Evolutionary conservation across 2,797 vertebrate species (phyloP).

Genomic region (Peromyscus eremicus): DNA sequence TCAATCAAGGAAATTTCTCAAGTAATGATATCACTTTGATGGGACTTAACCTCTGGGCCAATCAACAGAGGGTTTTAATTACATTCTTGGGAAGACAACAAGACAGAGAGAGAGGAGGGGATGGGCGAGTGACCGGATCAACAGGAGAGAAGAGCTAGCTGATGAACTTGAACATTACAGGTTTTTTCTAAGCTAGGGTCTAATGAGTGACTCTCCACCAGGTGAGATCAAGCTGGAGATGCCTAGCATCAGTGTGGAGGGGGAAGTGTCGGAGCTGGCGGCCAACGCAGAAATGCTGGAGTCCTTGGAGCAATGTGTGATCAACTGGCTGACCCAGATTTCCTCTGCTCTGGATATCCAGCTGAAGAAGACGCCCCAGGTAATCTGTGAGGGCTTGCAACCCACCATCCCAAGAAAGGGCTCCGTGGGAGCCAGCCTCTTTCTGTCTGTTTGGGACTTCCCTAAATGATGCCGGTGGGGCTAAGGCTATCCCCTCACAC

Average conservation of each 20-base stretch:
- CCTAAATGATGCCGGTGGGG: background rate
- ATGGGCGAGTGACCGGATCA: rapidly evolving
- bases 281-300: constrained; percentile 87
- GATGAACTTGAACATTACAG: rapidly evolving
- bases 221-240: constrained; percentile 92
- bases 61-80: background rate
- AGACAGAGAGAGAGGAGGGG: rapidly evolving
- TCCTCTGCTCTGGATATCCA: constrained; percentile 90
- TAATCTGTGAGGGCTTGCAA: constrained; percentile 46
- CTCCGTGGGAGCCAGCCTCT: background rate
- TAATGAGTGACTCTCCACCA: constrained; percentile 59
- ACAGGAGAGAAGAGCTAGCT: background rate
- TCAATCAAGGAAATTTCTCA: background rate
- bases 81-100: background rate
- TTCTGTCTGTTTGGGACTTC: background rate
- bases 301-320: constrained; percentile 91
- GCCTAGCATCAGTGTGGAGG: constrained; percentile 91
- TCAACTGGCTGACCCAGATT: constrained; percentile 94
- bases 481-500: background rate
- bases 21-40: background rate
- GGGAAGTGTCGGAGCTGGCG: constrained; percentile 87
- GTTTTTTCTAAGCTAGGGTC: background rate
- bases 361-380: constrained; percentile 92
- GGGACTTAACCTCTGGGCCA: background rate
- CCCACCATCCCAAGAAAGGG: rapidly evolving